phyloP scores from a whole-genome alignment of 2,888 invertebrate genomes.

The Erebia ligea region DNA sequence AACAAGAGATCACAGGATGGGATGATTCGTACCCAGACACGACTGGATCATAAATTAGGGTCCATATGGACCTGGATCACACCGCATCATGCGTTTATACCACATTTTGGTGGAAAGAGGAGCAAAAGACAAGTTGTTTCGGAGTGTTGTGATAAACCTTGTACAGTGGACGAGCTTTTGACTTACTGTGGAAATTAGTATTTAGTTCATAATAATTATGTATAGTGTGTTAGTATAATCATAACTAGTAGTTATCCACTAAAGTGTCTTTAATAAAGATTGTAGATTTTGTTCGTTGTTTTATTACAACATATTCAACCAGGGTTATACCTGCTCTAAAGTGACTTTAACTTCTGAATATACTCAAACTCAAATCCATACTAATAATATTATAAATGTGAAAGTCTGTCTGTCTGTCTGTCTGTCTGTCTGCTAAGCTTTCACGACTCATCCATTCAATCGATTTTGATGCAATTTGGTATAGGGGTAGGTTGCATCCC shows the following conservation, averaged over 20 bases:
- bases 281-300: neutral
- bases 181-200: conserved; percentile 32
- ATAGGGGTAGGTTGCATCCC: too few relatives aligned
- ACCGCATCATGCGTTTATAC: conserved; percentile 14
- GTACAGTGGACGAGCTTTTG: conserved; percentile 40
- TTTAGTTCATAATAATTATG: neutral
- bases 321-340: too few relatives aligned
- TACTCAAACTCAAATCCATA: too few relatives aligned
- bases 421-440: too few relatives aligned
- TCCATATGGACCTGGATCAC: conserved; percentile 43
- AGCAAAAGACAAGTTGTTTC: conserved; percentile 49
- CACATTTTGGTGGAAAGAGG: conserved; percentile 35
- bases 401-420: too few relatives aligned
- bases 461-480: too few relatives aligned
- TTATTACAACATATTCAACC: neutral
- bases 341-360: too few relatives aligned
- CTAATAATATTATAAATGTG: too few relatives aligned
- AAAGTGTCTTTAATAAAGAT: conserved; percentile 3
- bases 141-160: conserved; percentile 54
- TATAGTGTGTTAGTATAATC: neutral
- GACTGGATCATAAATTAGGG: neutral
- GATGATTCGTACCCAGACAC: neutral
- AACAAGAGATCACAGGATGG: conserved; percentile 37
- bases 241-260: neutral
- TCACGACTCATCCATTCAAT: too few relatives aligned